These are phyloP conservation scores for Sebastes baramenuke DNA, from an alignment of 2,797 vertebrate genomes.

Conservation along the genomic window DNA sequence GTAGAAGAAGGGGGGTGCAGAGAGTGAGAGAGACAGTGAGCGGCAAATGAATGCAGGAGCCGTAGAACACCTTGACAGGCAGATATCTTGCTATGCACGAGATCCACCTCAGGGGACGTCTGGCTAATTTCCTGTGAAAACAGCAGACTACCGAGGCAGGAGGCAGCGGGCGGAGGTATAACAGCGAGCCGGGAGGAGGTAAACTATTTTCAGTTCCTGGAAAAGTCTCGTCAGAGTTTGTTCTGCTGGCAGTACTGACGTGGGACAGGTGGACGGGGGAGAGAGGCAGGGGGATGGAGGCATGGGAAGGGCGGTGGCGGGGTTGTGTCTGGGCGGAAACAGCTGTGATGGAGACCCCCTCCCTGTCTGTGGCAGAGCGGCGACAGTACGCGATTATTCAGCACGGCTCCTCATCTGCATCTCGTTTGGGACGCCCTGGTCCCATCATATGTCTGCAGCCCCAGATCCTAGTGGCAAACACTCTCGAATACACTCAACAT, in stretches of 20 bases:
- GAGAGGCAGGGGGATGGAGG: conserved; percentile 1
- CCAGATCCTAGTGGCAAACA: conserved; percentile 37
- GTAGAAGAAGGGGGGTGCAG: not conserved
- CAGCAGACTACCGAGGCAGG: conserved; percentile 69
- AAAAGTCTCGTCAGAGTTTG: conserved; percentile 55
- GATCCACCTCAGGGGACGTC: conserved; percentile 74
- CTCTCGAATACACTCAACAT: conserved; percentile 17
- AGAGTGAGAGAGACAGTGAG: conserved; percentile 31
- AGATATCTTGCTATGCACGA: conserved; percentile 73
- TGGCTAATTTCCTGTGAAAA: conserved; percentile 82
- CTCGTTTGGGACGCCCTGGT: conserved; percentile 49
- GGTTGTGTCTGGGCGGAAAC: conserved; percentile 45
- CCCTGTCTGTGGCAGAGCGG: conserved; percentile 35
- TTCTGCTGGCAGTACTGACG: conserved; percentile 33
- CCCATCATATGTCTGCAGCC: conserved; percentile 35
- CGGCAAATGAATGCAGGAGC: conserved; percentile 65
- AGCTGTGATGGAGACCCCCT: conserved; percentile 50
- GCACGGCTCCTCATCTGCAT: conserved; percentile 68
- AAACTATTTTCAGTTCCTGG: conserved; percentile 62
- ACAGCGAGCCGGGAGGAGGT: conserved; percentile 55
- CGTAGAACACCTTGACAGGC: conserved; percentile 73
- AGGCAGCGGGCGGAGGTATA: conserved; percentile 60
- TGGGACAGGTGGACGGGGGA: conserved; percentile 40
- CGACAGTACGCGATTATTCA: conserved; percentile 60
- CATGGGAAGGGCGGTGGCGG: not conserved